A percentile compares a stretch with the other conserved stretches of the same genome.
phyloP scores from a whole-genome alignment of 2,113 vertebrate species.

The Clarias macrocephalus region DNA sequence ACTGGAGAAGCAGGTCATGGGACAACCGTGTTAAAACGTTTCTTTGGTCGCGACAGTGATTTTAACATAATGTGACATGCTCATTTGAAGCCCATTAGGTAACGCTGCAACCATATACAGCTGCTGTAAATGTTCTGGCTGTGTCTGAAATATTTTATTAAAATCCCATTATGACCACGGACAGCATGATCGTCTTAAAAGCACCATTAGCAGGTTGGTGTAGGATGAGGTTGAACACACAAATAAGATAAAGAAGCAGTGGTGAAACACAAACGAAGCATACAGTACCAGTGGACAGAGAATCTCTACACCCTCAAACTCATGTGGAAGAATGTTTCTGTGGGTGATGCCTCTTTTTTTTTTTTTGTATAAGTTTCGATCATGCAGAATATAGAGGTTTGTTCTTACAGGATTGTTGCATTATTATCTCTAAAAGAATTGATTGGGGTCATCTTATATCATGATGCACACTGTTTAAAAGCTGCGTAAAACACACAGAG shows the following conservation, averaged over 20 bases:
- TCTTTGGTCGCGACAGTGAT: neutral
- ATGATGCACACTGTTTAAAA: neutral
- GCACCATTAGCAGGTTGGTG: too few species aligned
- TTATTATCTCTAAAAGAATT: neutral
- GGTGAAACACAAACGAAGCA: too few species aligned
- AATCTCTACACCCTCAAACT: neutral
- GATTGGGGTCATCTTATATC: neutral
- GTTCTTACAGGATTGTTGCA: neutral
- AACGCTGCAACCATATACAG: too few species aligned
- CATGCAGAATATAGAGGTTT: neutral
- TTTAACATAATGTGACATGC: too few species aligned
- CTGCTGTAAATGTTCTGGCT: too few species aligned
- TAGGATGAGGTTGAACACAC: too few species aligned
- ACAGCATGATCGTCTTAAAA: too few species aligned
- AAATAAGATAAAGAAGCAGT: too few species aligned
- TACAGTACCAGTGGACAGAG: too few species aligned
- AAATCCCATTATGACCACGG: too few species aligned
- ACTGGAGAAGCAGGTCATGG: neutral
- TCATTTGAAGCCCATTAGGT: too few species aligned
- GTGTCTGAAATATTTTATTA: too few species aligned
- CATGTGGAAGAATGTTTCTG: neutral
- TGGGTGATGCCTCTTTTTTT: neutral
- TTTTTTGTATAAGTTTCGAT: neutral
- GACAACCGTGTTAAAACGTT: neutral
- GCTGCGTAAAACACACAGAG: neutral